Base-by-base conservation (phyloP, 1,140 invertebrate species). In the Zaprionus camerounensis region DNA sequence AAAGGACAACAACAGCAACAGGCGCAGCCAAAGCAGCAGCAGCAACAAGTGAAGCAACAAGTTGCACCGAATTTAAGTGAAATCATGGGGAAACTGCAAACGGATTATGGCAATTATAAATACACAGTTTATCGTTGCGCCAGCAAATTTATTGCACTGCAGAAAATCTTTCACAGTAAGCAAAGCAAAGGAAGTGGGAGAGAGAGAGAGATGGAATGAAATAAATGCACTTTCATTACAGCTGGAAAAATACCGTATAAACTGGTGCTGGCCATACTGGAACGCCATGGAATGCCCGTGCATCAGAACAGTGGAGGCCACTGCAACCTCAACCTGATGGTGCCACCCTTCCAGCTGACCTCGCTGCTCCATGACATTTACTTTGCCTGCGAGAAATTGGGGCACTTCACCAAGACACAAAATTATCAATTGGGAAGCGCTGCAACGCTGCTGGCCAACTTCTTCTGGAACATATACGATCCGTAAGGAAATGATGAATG, bases 401-500 rank as follows among this genome's bases (percentile, higher is more conserved):
- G 92, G 6, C 83, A 91, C 46, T 91, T 92, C 9, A 76, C 58
- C 13, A 81, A 92, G 58, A 70, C 65, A 0, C 22, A 26, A 12
- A 51, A 51, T 65, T 92, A 85, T 63, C 65, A 84, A 12, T 59
- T 92, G 63, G 92, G 91, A 17, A 71, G 57, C 7, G 76, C 79
- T 6, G 83, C 83, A 5, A 64, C 62, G 0, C 67, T 90, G 26
- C 59, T 92, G 36, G 68, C 88, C 11, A 92, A 91, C 58, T 92
- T 92, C 62, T 86, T 92, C 62, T 92, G 92, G 92, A 88, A 92
- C 51, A 76, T 92, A 20, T 92, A 85, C 63, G 92, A 92, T 78
- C 88, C 92, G 91, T 92, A 74, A 53, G 90, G 31, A 34, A 34
- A 34, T 34, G 9, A 3, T 11, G 9, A 11, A 34, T 0, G 9